Percentiles rank a stretch among this genome's conserved stretches.
Conservation (phyloP, 2,888 invertebrate genomes). For the Rotaria sp. region DNA sequence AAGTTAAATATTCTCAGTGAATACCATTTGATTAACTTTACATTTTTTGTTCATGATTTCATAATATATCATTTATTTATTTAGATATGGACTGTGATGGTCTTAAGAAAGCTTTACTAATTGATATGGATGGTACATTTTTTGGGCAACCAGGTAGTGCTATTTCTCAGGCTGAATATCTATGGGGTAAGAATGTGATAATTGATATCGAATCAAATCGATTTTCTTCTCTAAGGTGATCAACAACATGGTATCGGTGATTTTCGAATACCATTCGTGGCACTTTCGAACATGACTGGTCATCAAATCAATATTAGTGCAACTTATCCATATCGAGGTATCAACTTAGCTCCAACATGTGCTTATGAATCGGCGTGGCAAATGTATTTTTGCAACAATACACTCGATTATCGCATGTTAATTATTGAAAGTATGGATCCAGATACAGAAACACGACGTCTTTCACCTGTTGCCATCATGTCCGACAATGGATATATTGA, state of each 20-base stretch:
- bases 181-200: conserved; percentile 45
- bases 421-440: conserved; percentile 40
- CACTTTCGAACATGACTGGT: conserved; percentile 44
- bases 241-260: conserved; percentile 48
- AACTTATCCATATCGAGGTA: conserved; percentile 43
- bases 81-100: conserved; percentile 54
- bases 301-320: conserved; percentile 30
- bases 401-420: conserved; percentile 12
- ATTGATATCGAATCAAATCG: too few species aligned
- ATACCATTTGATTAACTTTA: too few species aligned
- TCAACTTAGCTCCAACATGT: conserved; percentile 44
- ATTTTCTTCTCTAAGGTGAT: background rate
- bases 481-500: conserved; percentile 47
- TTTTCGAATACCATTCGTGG: conserved; percentile 49
- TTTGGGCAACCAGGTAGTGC: conserved; percentile 43
- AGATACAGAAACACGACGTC: conserved; percentile 32
- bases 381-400: conserved; percentile 29
- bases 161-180: conserved; percentile 49
- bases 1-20: background rate
- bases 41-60: too few species aligned
- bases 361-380: conserved; percentile 24
- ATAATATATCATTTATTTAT: background rate
- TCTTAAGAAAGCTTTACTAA: conserved; percentile 48
- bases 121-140: conserved; percentile 48
- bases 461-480: conserved; percentile 39